phyloP scores from a whole-genome alignment of 2,888 invertebrate species.

The Caradrina kadenii region DNA sequence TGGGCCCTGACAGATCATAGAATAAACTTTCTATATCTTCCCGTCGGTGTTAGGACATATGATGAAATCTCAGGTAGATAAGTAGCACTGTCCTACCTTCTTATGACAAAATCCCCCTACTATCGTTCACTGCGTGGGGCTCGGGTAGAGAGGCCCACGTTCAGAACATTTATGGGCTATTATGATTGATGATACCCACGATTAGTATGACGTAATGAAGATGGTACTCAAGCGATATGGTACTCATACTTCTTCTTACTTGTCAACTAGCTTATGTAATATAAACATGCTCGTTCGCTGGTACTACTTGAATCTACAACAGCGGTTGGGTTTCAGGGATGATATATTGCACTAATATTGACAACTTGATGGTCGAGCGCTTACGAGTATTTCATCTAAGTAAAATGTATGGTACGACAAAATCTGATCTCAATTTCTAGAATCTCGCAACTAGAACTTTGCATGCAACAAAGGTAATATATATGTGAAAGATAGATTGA shows the following conservation, averaged over 20 bases:
- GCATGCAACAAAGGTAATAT: background rate
- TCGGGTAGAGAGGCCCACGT: background rate
- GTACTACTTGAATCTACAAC: conserved; percentile 52
- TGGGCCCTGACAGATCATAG: conserved; percentile 14
- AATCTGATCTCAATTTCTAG: background rate
- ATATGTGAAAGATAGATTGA: background rate
- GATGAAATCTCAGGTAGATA: conserved; percentile 38
- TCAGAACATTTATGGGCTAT: conserved; percentile 14
- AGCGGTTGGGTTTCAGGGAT: conserved; percentile 44
- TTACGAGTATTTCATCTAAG: conserved; percentile 23
- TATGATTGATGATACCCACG: conserved; percentile 34
- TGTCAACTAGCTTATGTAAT: conserved; percentile 46
- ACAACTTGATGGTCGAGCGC: conserved; percentile 45
- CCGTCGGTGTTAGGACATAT: conserved; percentile 26
- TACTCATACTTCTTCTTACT: conserved; percentile 28
- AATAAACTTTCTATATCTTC: conserved; percentile 34
- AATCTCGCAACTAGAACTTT: background rate
- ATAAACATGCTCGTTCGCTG: conserved; percentile 41
- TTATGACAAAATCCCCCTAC: conserved; percentile 19
- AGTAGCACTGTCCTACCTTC: conserved; percentile 27
- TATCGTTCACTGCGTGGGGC: background rate
- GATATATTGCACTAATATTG: conserved; percentile 56
- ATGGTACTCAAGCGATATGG: conserved; percentile 27
- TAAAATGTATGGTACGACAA: conserved; percentile 9
- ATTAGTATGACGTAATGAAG: conserved; percentile 41